Conservation (phyloP, 2,888 invertebrate species). For the Dichetophora obliterata region DNA sequence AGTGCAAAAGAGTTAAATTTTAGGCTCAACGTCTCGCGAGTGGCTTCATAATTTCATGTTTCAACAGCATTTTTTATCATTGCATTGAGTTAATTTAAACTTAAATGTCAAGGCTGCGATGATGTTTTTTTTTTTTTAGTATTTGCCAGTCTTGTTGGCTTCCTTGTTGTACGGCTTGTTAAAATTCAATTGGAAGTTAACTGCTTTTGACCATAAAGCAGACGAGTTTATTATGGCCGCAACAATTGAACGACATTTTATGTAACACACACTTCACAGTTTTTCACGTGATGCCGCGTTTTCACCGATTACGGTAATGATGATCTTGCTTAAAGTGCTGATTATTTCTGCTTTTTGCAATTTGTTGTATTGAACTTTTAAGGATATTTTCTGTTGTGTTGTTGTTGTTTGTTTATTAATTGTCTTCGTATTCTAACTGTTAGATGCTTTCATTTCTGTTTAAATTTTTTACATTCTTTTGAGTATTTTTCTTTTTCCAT, state of each 20-base stretch:
- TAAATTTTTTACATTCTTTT: not conserved
- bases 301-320: not conserved
- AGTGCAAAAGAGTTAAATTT: not conserved
- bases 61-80: not conserved
- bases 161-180: slow-evolving; percentile 43
- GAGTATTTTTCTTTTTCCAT: not conserved
- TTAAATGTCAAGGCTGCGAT: not conserved
- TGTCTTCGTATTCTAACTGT: not conserved
- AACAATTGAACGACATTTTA: slow-evolving; percentile 18
- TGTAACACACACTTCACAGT: not conserved
- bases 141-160: not conserved
- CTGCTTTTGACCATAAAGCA: slow-evolving; percentile 59
- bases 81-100: not conserved
- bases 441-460: not conserved
- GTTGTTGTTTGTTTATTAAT: not conserved
- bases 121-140: not conserved
- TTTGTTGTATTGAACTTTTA: not conserved
- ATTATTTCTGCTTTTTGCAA: not conserved
- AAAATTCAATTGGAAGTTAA: slow-evolving; percentile 62
- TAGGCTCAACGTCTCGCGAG: not conserved
- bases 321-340: not conserved
- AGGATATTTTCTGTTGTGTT: not conserved
- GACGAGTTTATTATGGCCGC: slow-evolving; percentile 11
- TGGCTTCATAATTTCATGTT: not conserved
- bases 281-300: not conserved